Evolutionary conservation across 2,113 vertebrate species (phyloP).

Genomic region (Misgurnus mizolepis): DNA sequence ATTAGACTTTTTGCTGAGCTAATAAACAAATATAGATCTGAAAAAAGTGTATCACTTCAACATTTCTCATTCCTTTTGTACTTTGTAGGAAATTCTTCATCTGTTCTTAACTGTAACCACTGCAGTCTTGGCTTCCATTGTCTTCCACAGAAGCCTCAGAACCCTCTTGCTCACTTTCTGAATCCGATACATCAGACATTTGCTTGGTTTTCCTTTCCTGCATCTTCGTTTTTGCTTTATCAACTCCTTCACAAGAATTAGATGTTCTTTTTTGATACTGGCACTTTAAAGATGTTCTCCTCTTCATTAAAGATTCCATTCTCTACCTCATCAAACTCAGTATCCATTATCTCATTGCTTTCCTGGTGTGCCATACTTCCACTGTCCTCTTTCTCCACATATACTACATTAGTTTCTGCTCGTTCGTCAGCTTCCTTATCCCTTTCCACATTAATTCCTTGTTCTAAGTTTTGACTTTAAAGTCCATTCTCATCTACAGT

Average conservation of each 20-base stretch:
- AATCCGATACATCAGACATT: not conserved
- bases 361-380: too few species aligned
- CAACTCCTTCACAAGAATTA: not conserved
- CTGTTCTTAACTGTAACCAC: not conserved
- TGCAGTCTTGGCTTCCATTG: not conserved
- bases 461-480: not conserved
- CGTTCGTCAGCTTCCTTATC: not conserved
- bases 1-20: not conserved
- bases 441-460: not conserved
- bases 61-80: conserved; percentile 1
- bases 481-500: not conserved
- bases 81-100: not conserved
- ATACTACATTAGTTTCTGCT: too few species aligned
- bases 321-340: not conserved
- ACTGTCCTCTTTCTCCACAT: not conserved
- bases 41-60: not conserved
- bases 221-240: not conserved
- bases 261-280: not conserved
- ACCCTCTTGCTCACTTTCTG: not conserved
- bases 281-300: not conserved
- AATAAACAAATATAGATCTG: not conserved
- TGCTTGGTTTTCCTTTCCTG: too few species aligned
- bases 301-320: not conserved
- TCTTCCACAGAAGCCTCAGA: not conserved
- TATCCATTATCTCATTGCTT: not conserved